A percentile compares a stretch with the other conserved stretches of the same genome.
Evolutionary conservation across 2,113 vertebrate species (phyloP).

Genomic region (Grallaria varia): DNA sequence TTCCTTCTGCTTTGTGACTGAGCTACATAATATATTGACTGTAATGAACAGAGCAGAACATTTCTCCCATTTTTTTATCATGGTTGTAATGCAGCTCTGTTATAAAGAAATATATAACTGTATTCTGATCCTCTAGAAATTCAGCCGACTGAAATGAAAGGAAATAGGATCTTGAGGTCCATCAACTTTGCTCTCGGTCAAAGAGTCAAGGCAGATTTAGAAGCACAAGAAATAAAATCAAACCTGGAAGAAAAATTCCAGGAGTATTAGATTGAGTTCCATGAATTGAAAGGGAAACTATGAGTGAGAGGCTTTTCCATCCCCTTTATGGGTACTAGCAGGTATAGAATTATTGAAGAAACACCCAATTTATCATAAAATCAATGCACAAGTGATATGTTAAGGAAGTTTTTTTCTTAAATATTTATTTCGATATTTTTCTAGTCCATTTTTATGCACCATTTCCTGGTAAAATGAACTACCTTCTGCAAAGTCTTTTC

Average conservation of each 20-base stretch:
- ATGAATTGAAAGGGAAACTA: neutral
- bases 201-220: neutral
- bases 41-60: slow-evolving; percentile 20
- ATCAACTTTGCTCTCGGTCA: neutral
- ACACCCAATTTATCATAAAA: neutral
- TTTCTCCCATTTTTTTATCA: slow-evolving; percentile 4
- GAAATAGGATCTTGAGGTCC: neutral
- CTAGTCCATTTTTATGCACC: neutral
- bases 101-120: neutral
- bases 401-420: neutral
- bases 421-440: neutral
- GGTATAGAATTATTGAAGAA: neutral
- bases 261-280: neutral
- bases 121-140: neutral
- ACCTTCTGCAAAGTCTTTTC: neutral
- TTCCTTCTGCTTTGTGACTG: slow-evolving; percentile 31
- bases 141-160: neutral
- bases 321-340: neutral
- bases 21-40: slow-evolving; percentile 5
- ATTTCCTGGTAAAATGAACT: neutral
- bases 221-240: neutral
- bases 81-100: neutral
- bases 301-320: neutral
- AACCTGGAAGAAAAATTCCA: neutral
- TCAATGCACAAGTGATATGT: neutral